Evolutionary conservation across 2,888 invertebrate species (phyloP).

Genomic region (Cephus pygmeus): DNA sequence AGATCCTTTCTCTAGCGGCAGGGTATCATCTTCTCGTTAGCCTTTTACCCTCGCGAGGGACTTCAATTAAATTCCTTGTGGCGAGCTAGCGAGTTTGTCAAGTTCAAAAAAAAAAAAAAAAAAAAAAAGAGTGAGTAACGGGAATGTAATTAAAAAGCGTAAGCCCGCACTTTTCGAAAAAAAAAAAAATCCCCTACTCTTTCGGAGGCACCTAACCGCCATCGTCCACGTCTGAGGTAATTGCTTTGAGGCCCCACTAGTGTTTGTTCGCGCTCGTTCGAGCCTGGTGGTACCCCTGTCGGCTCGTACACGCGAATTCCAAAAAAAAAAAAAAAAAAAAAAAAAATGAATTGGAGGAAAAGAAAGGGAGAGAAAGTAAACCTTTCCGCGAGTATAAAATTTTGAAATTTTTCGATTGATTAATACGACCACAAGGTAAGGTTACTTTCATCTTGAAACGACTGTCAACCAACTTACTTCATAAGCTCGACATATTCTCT

Average conservation of each 20-base stretch:
- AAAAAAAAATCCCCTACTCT: background rate
- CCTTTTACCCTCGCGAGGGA: background rate
- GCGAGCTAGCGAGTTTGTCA: conserved; percentile 29
- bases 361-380: background rate
- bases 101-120: conserved; percentile 14
- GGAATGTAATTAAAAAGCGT: conserved; percentile 50
- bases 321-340: background rate
- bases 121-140: background rate
- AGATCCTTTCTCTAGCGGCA: background rate
- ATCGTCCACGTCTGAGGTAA: conserved; percentile 14
- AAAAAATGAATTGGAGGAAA: background rate
- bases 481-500: background rate
- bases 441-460: too few species aligned
- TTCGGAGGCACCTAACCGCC: background rate
- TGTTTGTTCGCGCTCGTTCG: conserved; percentile 10
- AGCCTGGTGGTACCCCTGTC: background rate
- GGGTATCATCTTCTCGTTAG: background rate
- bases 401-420: background rate
- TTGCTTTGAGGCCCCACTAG: conserved; percentile 3
- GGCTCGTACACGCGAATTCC: background rate
- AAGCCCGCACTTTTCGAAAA: conserved; percentile 41
- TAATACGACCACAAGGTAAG: background rate
- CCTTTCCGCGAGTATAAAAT: background rate
- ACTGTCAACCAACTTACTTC: background rate
- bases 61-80: conserved; percentile 41